Evolutionary conservation across 2,888 invertebrate genomes (phyloP), one percentile per base, ranked within the genome.

Genomic region (Cryptocheilus praepositus): DNA sequence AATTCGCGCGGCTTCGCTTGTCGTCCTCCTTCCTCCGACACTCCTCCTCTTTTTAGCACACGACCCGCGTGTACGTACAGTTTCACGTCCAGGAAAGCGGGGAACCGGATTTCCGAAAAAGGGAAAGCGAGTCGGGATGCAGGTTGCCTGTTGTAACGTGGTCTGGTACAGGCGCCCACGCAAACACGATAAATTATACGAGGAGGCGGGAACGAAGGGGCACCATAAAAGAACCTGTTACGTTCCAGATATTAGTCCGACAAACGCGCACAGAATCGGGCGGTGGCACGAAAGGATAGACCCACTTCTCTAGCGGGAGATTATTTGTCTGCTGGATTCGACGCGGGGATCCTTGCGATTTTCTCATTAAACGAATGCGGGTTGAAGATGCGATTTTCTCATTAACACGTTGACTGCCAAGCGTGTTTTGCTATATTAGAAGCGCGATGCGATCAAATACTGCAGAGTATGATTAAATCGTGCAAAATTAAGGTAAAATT

Each of bases 31-130:
- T 11, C 7, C 36, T 25, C 5, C 5, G 25, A 25, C 25, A 25
- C 25, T 25, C 36, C 36, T 36, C 36, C 36, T 36, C 36, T 25
- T 3, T 25, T 25, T 25, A 36, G 36, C 36, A 36, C 11, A 36
- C 36, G 36, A n/a, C 8, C 11, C 36, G 36, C 36, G 11, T 11
- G 11, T 36, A 11, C 13, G 11, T 11, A 11, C 36, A 1, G 1
- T 36, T 11, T 4, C 36, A 11, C 8, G 36, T 36, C 36, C 36
- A 36, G 36, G 36, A 11, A 36, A 36, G 36, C 36, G 36, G 62
- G 70, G 67, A 81, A 77, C 81, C 81, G 83, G 83, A 85, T 86
- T 85, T 86, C 85, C 86, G 82, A 84, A 87, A 86, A 88, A 85
- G 87, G 87, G 76, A 82, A 85, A 85, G 76, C 74, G 66, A 64